phyloP scores from a whole-genome alignment of 92 coral and sea anemone species.

The Porites evermanni region DNA sequence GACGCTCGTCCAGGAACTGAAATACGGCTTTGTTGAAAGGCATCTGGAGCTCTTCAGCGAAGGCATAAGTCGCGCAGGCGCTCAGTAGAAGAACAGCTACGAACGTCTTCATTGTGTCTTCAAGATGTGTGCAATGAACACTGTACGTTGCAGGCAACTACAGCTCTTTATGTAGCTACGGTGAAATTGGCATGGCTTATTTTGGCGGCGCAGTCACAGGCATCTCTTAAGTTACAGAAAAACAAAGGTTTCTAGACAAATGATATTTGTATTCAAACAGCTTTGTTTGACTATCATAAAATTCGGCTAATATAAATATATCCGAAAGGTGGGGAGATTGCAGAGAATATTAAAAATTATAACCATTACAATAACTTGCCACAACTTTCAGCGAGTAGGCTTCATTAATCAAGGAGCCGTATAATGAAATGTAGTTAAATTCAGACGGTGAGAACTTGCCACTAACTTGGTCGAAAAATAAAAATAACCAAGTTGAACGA shows the following conservation, averaged over 20 bases:
- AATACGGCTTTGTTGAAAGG: constrained; percentile 22
- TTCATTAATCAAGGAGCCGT: no score
- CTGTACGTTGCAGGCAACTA: neutral
- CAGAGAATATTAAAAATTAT: no score
- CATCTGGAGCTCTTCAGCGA: neutral
- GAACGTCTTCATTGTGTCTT: constrained; percentile 45
- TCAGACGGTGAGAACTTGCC: no score
- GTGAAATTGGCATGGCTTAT: no score
- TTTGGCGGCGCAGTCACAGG: neutral
- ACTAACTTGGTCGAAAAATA: no score
- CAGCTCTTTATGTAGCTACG: constrained; percentile 1
- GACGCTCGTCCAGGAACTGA: constrained; percentile 39
- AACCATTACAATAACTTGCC: no score
- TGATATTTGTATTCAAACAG: neutral
- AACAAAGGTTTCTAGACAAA: neutral
- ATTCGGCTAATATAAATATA: no score
- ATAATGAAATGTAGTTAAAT: no score
- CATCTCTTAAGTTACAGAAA: neutral
- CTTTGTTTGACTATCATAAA: no score
- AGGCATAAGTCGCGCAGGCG: constrained; percentile 22
- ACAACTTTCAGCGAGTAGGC: no score
- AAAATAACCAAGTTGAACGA: no score
- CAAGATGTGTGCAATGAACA: constrained; percentile 25
- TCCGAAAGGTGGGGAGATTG: no score
- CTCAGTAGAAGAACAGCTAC: constrained; percentile 19